Conservation (phyloP, 2,888 invertebrate genomes). For the Neocrepidodera transversa region DNA sequence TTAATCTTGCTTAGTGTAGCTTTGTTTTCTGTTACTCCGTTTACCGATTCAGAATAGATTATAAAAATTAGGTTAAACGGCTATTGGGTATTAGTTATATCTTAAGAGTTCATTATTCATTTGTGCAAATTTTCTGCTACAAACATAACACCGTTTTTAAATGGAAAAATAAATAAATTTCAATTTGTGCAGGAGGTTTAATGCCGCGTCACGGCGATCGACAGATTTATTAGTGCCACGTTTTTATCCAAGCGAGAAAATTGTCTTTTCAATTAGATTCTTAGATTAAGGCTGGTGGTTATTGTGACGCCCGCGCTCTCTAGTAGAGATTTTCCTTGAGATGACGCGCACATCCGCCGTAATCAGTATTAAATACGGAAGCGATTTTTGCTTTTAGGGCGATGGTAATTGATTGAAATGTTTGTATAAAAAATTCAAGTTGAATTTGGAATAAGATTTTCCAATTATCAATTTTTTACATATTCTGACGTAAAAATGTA, state of each 20-base stretch:
- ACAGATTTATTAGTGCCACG: conserved; percentile 34
- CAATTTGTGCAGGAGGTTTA: conserved; percentile 34
- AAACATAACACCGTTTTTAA: conserved; percentile 17
- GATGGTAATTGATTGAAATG: too few relatives aligned
- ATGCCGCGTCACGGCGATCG: conserved; percentile 26
- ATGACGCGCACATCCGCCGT: conserved; percentile 12
- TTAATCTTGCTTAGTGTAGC: too few relatives aligned
- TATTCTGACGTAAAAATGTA: too few relatives aligned
- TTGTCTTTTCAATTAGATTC: conserved; percentile 38
- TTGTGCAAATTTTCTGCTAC: neutral
- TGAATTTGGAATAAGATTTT: too few relatives aligned
- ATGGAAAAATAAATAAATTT: conserved; percentile 37
- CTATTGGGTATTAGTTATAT: too few relatives aligned
- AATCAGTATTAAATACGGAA: neutral
- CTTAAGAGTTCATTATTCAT: conserved; percentile 17
- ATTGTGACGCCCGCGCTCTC: conserved; percentile 21
- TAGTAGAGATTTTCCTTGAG: conserved; percentile 5
- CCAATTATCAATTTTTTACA: too few relatives aligned
- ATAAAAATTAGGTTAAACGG: too few relatives aligned
- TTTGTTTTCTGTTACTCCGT: too few relatives aligned
- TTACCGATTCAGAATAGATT: too few relatives aligned
- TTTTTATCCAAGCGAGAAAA: conserved; percentile 31
- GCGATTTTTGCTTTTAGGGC: too few relatives aligned
- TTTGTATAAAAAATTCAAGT: too few relatives aligned
- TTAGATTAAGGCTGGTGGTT: conserved; percentile 28